Conservation (phyloP, 2,888 invertebrate genomes). For the Xanthia togata region DNA sequence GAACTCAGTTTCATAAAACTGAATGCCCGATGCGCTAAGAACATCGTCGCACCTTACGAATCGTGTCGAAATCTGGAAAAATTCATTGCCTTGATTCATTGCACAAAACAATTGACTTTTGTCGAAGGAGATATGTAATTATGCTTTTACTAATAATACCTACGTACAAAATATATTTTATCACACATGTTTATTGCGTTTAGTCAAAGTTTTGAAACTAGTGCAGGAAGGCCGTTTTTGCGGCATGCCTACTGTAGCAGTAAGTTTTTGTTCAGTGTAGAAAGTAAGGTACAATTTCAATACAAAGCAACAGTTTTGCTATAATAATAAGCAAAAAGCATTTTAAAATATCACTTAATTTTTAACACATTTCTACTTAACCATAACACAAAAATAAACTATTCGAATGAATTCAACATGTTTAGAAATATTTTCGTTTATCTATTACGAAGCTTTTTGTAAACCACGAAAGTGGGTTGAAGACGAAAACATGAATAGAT, state of each 20-base stretch:
- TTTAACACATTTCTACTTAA: conserved; percentile 76
- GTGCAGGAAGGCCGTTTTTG: conserved; percentile 31
- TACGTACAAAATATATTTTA: conserved; percentile 42
- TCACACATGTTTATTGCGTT: conserved; percentile 51
- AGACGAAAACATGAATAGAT: conserved; percentile 65
- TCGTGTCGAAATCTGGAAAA: conserved; percentile 36
- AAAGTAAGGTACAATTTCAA: conserved; percentile 50
- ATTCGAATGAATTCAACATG: conserved; percentile 87
- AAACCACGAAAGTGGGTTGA: conserved; percentile 61
- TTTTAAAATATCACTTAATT: conserved; percentile 78
- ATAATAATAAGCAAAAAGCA: conserved; percentile 72
- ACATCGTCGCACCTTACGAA: conserved; percentile 12
- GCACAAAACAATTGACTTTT: conserved; percentile 45
- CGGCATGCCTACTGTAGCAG: conserved; percentile 40
- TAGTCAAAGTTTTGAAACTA: conserved; percentile 37
- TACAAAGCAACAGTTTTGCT: conserved; percentile 63
- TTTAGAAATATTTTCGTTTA: conserved; percentile 78
- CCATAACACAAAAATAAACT: conserved; percentile 88
- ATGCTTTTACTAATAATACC: conserved; percentile 39
- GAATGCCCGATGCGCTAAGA: conserved; percentile 33
- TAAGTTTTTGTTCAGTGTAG: conserved; percentile 45
- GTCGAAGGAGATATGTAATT: conserved; percentile 29
- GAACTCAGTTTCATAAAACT: conserved; percentile 37
- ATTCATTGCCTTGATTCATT: conserved; percentile 11
- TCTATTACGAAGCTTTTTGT: conserved; percentile 63